Base-by-base conservation (phyloP, 2,797 vertebrate genomes). In the Masticophis lateralis region DNA sequence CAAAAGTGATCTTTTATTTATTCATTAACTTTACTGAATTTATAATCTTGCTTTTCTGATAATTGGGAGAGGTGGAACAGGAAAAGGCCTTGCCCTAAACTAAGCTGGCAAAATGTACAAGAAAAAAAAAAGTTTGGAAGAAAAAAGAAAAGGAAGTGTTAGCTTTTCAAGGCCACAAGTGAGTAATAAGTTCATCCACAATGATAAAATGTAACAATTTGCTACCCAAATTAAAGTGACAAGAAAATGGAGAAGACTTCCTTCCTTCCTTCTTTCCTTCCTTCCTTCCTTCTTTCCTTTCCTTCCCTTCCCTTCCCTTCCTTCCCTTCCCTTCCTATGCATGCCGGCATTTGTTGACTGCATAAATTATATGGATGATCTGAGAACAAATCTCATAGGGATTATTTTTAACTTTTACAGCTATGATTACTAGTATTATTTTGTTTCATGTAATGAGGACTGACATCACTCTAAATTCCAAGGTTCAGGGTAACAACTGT, bases 371-470 rank as follows among this genome's bases (percentile, higher is more conserved):
- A 59, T 90, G 32, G 61, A 6, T n/a, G 32, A 92, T 20, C 11
- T 92, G 60, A 91, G 57, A 28, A 56, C 91, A 94, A 94, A n/a
- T 37, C 47, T 12, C 53, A 22, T 37, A 1, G 3, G 79, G 79
- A 88, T 88, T 88, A 57, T 92, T 93, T 91, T 94, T 91, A 88
- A 92, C 32, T 66, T 61, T 60, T 91, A 94, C 93, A 94, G 63
- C 92, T 93, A 56, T 90, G 74, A 94, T 92, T 93, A 92, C 83
- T 91, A 87, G 37, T 51, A 61, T 6, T 90, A 69, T 83, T 94
- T 88, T 91, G 87, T 92, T 96, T 95, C 91, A 69, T 18, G 2
- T 32, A 66, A 79, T 43, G 28, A 27, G 53, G 90, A 14, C 88
- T 87, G 1, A 4, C 60, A 91, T 91, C n/a, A 86, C 47, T 94